Evolutionary conservation across 2,888 invertebrate species (phyloP).

Genomic region (Eupithecia vulgata): DNA sequence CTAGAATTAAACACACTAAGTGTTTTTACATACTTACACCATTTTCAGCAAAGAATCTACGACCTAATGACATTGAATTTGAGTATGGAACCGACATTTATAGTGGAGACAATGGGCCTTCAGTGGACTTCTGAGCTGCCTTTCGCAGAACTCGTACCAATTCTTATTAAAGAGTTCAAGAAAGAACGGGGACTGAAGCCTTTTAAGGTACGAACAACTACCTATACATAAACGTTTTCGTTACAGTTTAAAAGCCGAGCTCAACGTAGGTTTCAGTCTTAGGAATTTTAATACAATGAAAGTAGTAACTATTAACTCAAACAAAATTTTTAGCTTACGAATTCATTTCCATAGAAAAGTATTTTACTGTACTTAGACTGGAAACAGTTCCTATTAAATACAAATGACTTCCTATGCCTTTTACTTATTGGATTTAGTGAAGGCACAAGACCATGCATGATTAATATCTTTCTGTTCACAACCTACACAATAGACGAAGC

Average conservation of each 20-base stretch:
- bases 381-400: not conserved
- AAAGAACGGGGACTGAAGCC: slow-evolving; percentile 82
- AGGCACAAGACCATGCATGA: slow-evolving; percentile 26
- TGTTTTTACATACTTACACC: not conserved
- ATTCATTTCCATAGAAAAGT: not conserved
- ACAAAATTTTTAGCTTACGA: not conserved
- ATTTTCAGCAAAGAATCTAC: slow-evolving; percentile 79
- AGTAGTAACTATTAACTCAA: not conserved
- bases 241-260: not conserved
- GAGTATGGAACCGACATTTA: slow-evolving; percentile 84
- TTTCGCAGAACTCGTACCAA: slow-evolving; percentile 75
- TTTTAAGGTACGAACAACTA: slow-evolving; percentile 76
- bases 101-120: slow-evolving; percentile 77
- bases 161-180: slow-evolving; percentile 79
- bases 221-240: not conserved
- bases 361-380: not conserved
- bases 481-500: slow-evolving; percentile 31
- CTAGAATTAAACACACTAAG: not conserved
- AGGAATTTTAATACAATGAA: not conserved
- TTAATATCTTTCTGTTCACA: slow-evolving; percentile 36
- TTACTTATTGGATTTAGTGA: slow-evolving; percentile 1
- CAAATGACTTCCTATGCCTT: slow-evolving; percentile 1
- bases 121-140: slow-evolving; percentile 82
- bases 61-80: slow-evolving; percentile 84
- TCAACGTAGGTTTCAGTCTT: not conserved